Evolutionary conservation across 1,140 invertebrate species (phyloP).

Genomic region (Temnothorax curvispinosus): DNA sequence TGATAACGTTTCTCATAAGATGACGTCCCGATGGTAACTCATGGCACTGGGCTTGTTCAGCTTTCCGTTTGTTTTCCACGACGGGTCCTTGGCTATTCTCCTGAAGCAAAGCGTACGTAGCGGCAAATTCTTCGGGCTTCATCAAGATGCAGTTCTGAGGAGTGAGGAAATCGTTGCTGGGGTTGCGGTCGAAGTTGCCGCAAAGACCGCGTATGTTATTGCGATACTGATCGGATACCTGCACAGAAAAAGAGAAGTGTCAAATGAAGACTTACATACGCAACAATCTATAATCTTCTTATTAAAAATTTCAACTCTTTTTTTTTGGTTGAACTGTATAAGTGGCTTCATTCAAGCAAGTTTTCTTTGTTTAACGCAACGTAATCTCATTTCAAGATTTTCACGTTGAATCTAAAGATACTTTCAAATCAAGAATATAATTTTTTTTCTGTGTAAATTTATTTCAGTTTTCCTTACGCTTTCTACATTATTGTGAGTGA

Average conservation of each 20-base stretch:
- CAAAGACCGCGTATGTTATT: conserved; percentile 88
- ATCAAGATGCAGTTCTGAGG: conserved; percentile 86
- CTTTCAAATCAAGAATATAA: no score
- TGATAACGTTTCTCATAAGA: conserved; percentile 84
- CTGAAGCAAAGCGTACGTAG: conserved; percentile 86
- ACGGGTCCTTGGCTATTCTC: conserved; percentile 79
- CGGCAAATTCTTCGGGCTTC: conserved; percentile 85
- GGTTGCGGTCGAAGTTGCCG: conserved; percentile 87
- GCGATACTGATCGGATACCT: conserved; percentile 83
- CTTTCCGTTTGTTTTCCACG: conserved; percentile 77
- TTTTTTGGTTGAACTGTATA: no score
- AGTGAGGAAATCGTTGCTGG: conserved; percentile 86
- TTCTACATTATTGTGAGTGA: background rate
- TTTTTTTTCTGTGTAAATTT: no score
- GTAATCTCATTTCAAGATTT: no score
- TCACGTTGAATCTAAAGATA: no score
- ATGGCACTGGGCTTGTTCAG: conserved; percentile 78
- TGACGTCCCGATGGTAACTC: conserved; percentile 35
- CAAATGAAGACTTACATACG: no score
- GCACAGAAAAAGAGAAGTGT: background rate
- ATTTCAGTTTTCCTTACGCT: background rate
- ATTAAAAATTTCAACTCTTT: no score
- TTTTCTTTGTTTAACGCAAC: no score
- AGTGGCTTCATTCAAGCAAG: no score
- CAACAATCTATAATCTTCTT: no score